phyloP scores from a whole-genome alignment of 2,888 invertebrate genomes.

The Rhogogaster chlorosoma region DNA sequence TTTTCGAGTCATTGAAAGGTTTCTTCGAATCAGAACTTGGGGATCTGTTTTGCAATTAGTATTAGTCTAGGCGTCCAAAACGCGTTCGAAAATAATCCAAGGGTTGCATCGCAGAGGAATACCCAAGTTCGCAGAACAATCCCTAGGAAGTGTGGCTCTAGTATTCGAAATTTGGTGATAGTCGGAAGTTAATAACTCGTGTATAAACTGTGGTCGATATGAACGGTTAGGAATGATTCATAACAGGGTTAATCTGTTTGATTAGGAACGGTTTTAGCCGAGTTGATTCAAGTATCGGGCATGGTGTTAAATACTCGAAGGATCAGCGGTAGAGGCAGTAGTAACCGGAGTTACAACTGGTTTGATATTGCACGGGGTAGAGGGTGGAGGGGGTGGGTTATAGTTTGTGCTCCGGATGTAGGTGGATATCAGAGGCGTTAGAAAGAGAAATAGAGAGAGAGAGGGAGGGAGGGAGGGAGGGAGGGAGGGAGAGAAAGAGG shows the following conservation, averaged over 20 bases:
- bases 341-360: not conserved
- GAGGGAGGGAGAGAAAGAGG: not conserved
- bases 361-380: not conserved
- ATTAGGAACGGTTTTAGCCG: slow-evolving; percentile 29
- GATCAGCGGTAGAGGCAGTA: not conserved
- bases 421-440: not conserved
- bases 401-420: slow-evolving; percentile 11
- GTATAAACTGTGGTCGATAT: not conserved
- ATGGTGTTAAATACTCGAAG: slow-evolving; percentile 22
- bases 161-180: no score
- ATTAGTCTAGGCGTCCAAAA: no score
- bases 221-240: not conserved
- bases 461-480: not conserved
- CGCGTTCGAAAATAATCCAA: no score
- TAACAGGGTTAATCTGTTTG: slow-evolving; percentile 21
- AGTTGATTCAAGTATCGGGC: slow-evolving; percentile 19
- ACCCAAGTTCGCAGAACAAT: no score
- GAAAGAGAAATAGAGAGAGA: not conserved
- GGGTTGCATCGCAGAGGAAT: no score
- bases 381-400: not conserved
- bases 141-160: no score
- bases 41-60: no score
- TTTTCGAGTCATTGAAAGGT: no score
- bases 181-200: no score
- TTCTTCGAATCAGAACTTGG: no score